phyloP scores from a whole-genome alignment of 23 tunicate species.

The Corella eumyota region DNA sequence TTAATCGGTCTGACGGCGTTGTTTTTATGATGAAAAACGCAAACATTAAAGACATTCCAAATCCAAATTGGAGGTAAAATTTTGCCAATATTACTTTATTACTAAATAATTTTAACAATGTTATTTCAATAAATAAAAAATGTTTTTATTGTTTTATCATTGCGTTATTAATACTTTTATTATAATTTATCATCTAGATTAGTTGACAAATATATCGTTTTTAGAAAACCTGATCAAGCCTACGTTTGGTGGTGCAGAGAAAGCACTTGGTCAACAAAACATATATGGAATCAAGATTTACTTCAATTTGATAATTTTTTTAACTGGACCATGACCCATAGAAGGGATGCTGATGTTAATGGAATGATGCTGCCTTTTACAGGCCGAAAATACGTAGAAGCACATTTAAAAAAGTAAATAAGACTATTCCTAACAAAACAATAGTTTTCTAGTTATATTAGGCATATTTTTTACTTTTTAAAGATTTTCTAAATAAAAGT shows the following conservation, averaged over 20 bases:
- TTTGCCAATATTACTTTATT: too few species aligned
- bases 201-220: background rate
- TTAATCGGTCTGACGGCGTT: background rate
- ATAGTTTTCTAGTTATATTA: too few species aligned
- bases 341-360: background rate
- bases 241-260: background rate
- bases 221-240: background rate
- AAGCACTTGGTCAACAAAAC: background rate
- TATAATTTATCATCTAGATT: background rate
- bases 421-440: too few species aligned
- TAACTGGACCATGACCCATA: slow-evolving; percentile 1
- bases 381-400: background rate
- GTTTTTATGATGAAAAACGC: background rate
- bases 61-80: background rate
- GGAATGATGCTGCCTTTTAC: background rate
- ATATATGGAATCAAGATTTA: background rate
- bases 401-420: too few species aligned
- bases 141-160: too few species aligned
- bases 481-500: too few species aligned
- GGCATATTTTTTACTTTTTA: too few species aligned
- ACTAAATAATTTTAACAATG: too few species aligned
- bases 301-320: background rate
- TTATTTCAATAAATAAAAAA: background rate
- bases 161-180: background rate
- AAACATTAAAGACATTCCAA: background rate